Base-by-base conservation (phyloP, 2,888 invertebrate species). In the Hetaerina titia region DNA sequence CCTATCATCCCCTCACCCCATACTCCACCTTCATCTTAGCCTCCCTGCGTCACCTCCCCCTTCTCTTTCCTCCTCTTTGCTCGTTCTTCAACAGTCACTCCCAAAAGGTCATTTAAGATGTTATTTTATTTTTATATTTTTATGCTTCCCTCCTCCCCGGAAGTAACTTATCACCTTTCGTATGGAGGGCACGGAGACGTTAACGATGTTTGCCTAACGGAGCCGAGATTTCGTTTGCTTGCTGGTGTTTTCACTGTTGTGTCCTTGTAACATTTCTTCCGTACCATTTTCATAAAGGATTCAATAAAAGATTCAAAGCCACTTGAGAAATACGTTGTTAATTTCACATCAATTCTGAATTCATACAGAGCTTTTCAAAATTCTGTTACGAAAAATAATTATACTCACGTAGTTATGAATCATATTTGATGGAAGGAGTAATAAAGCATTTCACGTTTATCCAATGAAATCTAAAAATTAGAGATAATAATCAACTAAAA, bases 101-200 rank as follows among this genome's bases (percentile, higher is more conserved):
- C 89, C 89, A 17, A 81, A 81, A 31, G 31, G 81, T 81, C 81
- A 81, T 81, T 81, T 81, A 31, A 81, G 22, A 6, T 25, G 4
- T 31, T 81, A 45, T 81, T 8, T 69, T 31, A 22, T 81, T 81
- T 74, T 74, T 25, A 8, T 74, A 31, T 81, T 81, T 81, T 31
- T 81, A 25, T 81, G 31, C 13, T 31, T 81, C 22, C n/a, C 69
- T 69, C 81, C 81, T 81, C 81, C 81, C 81, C 81, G 81, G 81
- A 81, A 81, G 81, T 81, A 81, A 81, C 81, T 81, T 81, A 81
- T 81, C 81, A 81, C 81, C 81, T 81, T 81, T 81, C 25, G 81
- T 81, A 31, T 81, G 81, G 81, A 31, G 81, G 81, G 81, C 81
- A 81, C 81, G 81, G 31, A 81, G 81, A 81, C 81, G 25, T 81